A percentile compares a stretch with the other conserved stretches of the same genome.
phyloP scores from a whole-genome alignment of 2,797 vertebrate genomes.

The Fistularia tabacaria region DNA sequence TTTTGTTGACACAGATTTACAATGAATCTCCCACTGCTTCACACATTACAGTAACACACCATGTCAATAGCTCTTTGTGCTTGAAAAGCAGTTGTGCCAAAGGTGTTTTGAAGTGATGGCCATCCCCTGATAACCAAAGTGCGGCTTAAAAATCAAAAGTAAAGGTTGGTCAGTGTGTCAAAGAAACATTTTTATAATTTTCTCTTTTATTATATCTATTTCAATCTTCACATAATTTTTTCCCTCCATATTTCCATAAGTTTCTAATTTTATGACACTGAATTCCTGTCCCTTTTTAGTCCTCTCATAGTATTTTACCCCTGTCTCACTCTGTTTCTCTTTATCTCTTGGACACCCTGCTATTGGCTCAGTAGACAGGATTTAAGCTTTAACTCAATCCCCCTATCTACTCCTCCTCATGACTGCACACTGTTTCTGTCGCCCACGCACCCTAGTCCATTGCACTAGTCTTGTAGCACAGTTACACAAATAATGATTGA shows the following conservation, averaged over 20 bases:
- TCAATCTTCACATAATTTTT: constrained; percentile 12
- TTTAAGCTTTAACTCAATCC: constrained; percentile 69
- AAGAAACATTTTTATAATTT: too few species aligned
- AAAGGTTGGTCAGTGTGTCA: constrained; percentile 1
- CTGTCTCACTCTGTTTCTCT: constrained; percentile 45
- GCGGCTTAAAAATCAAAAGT: constrained; percentile 56
- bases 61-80: constrained; percentile 71
- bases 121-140: constrained; percentile 68
- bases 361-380: constrained; percentile 65
- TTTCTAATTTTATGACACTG: constrained; percentile 25
- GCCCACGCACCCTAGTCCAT: constrained; percentile 46
- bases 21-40: constrained; percentile 70
- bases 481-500: constrained; percentile 31
- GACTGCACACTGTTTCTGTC: constrained; percentile 65
- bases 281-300: constrained; percentile 14
- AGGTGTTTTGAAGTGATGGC: constrained; percentile 73
- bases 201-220: too few species aligned
- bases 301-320: constrained; percentile 15
- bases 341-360: constrained; percentile 58
- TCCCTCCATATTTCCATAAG: constrained; percentile 28
- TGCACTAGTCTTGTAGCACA: constrained; percentile 44
- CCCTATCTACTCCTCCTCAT: constrained; percentile 58
- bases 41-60: constrained; percentile 70
- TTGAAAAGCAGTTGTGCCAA: constrained; percentile 64
- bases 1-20: constrained; percentile 77